Conservation (phyloP, 1,140 invertebrate species). For the Homarus americanus region DNA sequence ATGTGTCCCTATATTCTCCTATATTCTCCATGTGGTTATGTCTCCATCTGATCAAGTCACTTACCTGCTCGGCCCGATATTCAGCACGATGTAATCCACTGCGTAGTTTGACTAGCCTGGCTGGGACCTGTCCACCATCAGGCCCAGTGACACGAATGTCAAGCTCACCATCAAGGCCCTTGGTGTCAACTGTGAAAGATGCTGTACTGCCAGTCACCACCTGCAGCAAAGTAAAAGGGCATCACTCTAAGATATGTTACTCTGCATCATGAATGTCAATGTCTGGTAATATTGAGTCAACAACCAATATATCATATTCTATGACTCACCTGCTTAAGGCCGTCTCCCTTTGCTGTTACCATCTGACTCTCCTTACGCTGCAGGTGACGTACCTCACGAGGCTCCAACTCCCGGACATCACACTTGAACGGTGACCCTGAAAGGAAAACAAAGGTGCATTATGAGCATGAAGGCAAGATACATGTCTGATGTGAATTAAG, state of each 20-base stretch:
- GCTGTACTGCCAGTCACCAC: constrained; percentile 82
- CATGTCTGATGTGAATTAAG: too few species aligned
- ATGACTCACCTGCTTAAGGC: constrained; percentile 78
- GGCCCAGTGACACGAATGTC: constrained; percentile 80
- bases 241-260: not conserved
- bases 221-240: not conserved
- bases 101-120: constrained; percentile 77
- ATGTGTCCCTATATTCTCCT: too few species aligned
- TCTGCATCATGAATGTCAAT: not conserved
- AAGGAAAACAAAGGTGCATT: constrained; percentile 16
- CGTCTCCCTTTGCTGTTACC: constrained; percentile 79
- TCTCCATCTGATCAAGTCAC: too few species aligned
- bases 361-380: constrained; percentile 77
- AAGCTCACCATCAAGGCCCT: constrained; percentile 78
- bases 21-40: too few species aligned
- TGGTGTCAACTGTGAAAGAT: constrained; percentile 82
- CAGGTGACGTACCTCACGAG: constrained; percentile 77
- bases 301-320: not conserved
- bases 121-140: constrained; percentile 81
- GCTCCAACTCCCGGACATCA: constrained; percentile 79
- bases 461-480: too few species aligned
- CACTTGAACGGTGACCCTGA: constrained; percentile 93
- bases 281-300: not conserved
- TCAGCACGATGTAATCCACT: constrained; percentile 81
- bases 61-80: constrained; percentile 77